Evolutionary conservation across 2,113 vertebrate species (phyloP).

Genomic region (Oplegnathus fasciatus): DNA sequence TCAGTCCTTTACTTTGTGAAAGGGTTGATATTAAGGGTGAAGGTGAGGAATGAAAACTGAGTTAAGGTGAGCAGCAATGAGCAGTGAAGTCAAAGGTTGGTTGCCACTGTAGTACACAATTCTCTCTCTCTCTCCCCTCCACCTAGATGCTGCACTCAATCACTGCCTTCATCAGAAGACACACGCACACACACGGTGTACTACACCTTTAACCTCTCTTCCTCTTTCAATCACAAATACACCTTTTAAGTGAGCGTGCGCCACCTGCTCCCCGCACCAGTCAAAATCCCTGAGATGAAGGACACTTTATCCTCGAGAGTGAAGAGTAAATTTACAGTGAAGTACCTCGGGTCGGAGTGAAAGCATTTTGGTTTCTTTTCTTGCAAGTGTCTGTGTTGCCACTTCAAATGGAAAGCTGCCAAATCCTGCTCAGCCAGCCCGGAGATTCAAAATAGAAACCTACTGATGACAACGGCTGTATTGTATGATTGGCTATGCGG

Average conservation of each 20-base stretch:
- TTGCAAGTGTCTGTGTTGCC: not conserved
- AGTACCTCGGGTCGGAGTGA: not conserved
- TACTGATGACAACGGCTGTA: not conserved
- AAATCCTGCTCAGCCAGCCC: not conserved
- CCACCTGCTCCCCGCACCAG: not conserved
- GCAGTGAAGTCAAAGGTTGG: constrained; percentile 17
- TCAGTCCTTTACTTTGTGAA: not conserved
- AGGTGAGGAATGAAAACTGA: constrained; percentile 13
- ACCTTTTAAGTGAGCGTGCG: not conserved
- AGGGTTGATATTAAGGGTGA: not conserved
- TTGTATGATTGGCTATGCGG: not conserved
- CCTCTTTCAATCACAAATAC: not conserved
- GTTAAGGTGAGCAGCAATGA: constrained; percentile 23
- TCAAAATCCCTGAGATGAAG: not conserved
- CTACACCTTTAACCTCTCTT: not conserved
- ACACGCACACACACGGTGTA: not conserved
- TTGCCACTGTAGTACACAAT: not conserved
- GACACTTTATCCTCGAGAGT: not conserved
- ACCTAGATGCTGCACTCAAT: not conserved
- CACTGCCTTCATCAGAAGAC: not conserved
- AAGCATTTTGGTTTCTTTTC: not conserved
- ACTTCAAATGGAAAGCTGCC: not conserved
- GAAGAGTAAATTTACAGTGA: too few species aligned
- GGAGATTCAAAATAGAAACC: not conserved
- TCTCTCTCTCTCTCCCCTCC: not conserved